Base-by-base conservation (phyloP, 2,113 vertebrate species). In the Clarias batrachus region DNA sequence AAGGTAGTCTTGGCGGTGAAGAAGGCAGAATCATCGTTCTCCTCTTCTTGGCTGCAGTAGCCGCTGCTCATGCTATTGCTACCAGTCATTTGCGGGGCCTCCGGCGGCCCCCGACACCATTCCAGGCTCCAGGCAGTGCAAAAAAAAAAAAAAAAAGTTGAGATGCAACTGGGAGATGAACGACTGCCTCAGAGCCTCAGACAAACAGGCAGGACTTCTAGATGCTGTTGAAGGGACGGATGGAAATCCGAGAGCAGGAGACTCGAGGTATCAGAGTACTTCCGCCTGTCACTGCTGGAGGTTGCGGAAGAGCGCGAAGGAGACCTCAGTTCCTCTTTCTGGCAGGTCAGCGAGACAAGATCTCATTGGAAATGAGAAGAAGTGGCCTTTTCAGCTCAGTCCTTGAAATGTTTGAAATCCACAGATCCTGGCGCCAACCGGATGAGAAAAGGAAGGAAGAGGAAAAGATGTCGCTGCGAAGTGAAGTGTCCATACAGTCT, bases 21-120 rank as follows among this genome's bases (percentile, higher is more conserved):
- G 94, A 99, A 99, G 86, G 94, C 90, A 86, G 93, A 97, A 63
- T 99, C 97, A 73, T 99, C 98, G 66, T 95, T 96, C 57, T 99
- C 98, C 79, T 99, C 97, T 25, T 99, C 98, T 95, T 96, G 95
- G 94, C 98, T 99, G 91, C 97, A 96, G 95, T 98, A 98, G 82
- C 97, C 97, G 90, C 97, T 99, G 96, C 97, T 99, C 97, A 98
- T 97, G 95, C 96, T 99, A 96, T 96, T 94, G 92, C 95, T 96
- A 92, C 93, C 93, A 85, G 94, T 95, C 95, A 95, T 95, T 91
- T 92, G 93, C 74, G 90, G 91, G 87, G 82, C 92, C 92, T 93
- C 88, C 89, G 81, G 84, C 83, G 86, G 88, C 87, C 79, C 89
- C 9, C 4, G 21, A 81, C 88, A 90, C 88, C 92, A 90, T 89